These are phyloP conservation scores for Athene cunicularia DNA, from an alignment of 2,113 vertebrate genomes.

Conservation along the genomic window DNA sequence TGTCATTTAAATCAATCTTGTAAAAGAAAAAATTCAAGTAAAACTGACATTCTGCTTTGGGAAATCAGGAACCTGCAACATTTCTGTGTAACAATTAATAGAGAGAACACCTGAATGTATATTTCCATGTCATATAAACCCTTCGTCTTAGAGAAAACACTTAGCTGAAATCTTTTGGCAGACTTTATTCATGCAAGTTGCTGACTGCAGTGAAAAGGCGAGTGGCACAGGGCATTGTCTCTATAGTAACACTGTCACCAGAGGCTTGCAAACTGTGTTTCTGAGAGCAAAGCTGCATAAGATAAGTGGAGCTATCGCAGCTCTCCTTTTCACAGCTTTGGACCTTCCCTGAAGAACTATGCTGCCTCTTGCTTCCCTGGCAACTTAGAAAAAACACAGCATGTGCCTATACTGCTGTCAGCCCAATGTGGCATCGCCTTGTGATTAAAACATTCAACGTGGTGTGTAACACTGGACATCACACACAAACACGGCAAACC, in stretches of 20 bases:
- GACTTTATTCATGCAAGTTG: neutral
- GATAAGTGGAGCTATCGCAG: neutral
- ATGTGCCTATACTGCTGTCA: neutral
- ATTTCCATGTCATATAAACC: neutral
- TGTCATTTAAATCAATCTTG: neutral
- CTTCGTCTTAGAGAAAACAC: neutral
- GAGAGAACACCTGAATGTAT: neutral
- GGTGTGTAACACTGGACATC: neutral
- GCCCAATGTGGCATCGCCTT: neutral
- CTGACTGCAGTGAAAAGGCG: neutral
- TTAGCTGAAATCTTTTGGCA: neutral
- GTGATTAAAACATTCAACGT: accelerated
- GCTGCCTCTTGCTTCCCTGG: neutral
- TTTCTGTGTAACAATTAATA: accelerated
- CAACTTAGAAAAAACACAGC: neutral
- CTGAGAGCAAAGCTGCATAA: neutral
- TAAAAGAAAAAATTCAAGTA: neutral
- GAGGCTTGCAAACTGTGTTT: neutral
- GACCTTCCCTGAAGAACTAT: neutral
- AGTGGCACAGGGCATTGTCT: neutral
- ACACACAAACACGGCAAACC: neutral
- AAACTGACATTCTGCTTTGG: neutral
- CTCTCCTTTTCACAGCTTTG: neutral
- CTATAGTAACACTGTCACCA: neutral
- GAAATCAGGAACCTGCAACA: neutral